These are phyloP conservation scores for Patella pellucida DNA, from an alignment of 2,888 invertebrate genomes.

Conservation along the genomic window DNA sequence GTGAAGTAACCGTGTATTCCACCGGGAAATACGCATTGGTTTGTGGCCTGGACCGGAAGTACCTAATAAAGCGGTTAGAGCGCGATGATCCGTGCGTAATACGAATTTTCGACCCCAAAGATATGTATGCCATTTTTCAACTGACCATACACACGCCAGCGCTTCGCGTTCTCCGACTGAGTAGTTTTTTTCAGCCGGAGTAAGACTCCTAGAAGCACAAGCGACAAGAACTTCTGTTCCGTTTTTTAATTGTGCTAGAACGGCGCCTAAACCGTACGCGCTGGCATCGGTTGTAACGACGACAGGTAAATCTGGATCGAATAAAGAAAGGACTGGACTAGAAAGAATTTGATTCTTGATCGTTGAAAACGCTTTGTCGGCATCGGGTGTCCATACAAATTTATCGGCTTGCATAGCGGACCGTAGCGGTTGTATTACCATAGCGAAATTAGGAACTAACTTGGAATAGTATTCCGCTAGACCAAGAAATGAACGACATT, in stretches of 20 bases:
- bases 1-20: background rate
- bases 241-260: background rate
- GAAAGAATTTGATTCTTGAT: too few species aligned
- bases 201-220: background rate
- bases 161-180: conserved; percentile 10
- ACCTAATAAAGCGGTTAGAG: too few species aligned
- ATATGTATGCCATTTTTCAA: conserved; percentile 4
- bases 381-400: too few species aligned
- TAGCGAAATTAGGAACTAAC: background rate
- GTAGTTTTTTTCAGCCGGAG: background rate
- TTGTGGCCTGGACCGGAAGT: background rate
- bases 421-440: too few species aligned
- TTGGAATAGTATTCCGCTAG: background rate
- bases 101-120: background rate
- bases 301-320: background rate
- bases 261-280: conserved; percentile 4
- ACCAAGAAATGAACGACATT: background rate
- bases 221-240: conserved; percentile 1
- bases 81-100: background rate
- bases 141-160: conserved; percentile 10
- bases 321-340: background rate
- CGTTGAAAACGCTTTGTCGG: too few species aligned
- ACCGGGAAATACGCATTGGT: background rate
- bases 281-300: conserved; percentile 5
- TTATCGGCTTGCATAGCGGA: too few species aligned